A percentile compares a stretch with the other conserved stretches of the same genome.
Conservation (phyloP, 2,113 vertebrate species). For the Gobius niger region DNA sequence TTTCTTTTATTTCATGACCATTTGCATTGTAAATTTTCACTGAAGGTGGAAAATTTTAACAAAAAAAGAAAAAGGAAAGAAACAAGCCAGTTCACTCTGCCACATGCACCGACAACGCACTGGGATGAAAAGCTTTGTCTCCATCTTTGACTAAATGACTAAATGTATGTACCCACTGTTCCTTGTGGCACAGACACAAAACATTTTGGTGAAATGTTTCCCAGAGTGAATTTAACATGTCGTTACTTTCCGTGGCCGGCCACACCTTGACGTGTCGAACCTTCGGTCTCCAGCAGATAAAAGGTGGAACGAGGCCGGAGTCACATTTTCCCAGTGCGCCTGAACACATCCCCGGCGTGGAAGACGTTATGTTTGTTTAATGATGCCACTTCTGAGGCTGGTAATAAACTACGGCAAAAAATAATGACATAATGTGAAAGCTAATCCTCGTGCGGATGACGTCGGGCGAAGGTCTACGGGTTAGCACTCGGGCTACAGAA, state of each 20-base stretch:
- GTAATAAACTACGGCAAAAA: conserved; percentile 1
- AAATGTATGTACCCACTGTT: too few relatives aligned
- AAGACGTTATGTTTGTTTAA: conserved; percentile 4
- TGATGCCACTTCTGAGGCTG: conserved; percentile 2
- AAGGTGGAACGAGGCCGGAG: neutral
- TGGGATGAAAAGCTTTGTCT: too few relatives aligned
- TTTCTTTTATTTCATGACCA: too few relatives aligned
- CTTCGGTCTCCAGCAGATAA: conserved; percentile 1
- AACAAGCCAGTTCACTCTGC: too few relatives aligned
- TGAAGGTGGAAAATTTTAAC: too few relatives aligned
- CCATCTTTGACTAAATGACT: too few relatives aligned
- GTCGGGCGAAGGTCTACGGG: neutral
- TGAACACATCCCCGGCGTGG: neutral
- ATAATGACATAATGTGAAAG: neutral
- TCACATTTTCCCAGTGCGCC: conserved; percentile 2
- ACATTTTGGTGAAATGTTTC: too few relatives aligned
- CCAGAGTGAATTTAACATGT: neutral
- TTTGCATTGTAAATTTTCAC: too few relatives aligned
- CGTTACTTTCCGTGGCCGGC: neutral
- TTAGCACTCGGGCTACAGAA: neutral
- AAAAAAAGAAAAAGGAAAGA: too few relatives aligned
- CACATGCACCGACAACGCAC: too few relatives aligned
- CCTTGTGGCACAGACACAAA: too few relatives aligned
- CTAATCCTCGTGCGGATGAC: neutral
- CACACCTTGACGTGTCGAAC: neutral